Evolutionary conservation across 2,113 vertebrate species (phyloP).

Genomic region (Microtus oregoni): DNA sequence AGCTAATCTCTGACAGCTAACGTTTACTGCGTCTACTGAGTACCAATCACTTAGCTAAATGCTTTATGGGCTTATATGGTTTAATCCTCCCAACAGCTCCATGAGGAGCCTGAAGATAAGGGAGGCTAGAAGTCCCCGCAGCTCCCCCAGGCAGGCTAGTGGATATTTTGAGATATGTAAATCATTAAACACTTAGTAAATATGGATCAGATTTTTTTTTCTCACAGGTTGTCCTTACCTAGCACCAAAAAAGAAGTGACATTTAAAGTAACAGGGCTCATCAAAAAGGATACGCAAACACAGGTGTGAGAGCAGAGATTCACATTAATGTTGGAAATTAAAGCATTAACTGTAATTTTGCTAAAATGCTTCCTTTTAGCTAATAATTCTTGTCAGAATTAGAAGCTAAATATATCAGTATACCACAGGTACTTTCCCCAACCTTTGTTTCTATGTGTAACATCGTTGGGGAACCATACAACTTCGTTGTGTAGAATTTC

Average conservation of each 20-base stretch:
- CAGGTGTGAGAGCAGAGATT: constrained; percentile 80
- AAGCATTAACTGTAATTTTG: constrained; percentile 78
- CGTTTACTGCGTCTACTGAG: background rate
- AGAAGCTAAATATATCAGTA: constrained; percentile 45
- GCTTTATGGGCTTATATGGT: background rate
- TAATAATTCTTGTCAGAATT: constrained; percentile 78
- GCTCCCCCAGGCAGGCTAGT: background rate
- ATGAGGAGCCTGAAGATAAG: background rate
- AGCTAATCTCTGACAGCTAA: constrained; percentile 5
- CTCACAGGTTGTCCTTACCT: constrained; percentile 59
- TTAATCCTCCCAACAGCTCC: background rate
- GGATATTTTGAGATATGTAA: constrained; percentile 53
- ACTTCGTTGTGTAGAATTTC: background rate
- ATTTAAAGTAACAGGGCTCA: constrained; percentile 74
- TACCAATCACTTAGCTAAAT: background rate
- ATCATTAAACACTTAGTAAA: constrained; percentile 70
- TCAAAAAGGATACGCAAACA: constrained; percentile 77
- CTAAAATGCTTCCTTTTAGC: background rate
- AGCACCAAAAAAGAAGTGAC: constrained; percentile 61
- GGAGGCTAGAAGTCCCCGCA: background rate
- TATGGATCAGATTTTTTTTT: constrained; percentile 70
- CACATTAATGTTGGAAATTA: constrained; percentile 76
- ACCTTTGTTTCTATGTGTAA: background rate
- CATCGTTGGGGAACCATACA: background rate
- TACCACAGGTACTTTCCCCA: constrained; percentile 55